phyloP scores from a whole-genome alignment of 2,797 vertebrate species.

The Bovichtus diacanthus region DNA sequence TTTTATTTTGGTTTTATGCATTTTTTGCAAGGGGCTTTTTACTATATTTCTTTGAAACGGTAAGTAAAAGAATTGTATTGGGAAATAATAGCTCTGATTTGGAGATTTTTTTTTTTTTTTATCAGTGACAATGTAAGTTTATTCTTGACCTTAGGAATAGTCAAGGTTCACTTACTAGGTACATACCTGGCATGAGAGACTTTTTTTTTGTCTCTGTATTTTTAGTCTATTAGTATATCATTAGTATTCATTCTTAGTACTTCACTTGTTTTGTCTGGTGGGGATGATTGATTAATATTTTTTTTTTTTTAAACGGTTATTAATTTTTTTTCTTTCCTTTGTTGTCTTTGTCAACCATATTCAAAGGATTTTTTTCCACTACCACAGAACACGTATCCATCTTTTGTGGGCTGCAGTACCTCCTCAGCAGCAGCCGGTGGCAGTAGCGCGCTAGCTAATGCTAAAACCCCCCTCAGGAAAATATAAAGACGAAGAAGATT shows the following conservation, averaged over 20 bases:
- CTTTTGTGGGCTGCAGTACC: slow-evolving; percentile 19
- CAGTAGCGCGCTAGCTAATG: neutral
- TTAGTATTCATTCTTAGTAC: neutral
- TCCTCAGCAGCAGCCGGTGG: slow-evolving; percentile 23
- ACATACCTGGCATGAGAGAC: no score
- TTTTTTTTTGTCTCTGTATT: no score
- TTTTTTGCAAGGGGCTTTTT: neutral
- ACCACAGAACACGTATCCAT: no score
- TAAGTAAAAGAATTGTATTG: neutral
- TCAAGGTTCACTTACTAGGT: no score
- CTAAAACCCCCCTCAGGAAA: neutral
- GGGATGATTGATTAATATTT: no score
- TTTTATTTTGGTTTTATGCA: neutral
- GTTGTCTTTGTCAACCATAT: neutral
- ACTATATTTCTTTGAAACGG: neutral
- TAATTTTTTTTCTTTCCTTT: neutral
- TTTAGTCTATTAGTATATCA: no score
- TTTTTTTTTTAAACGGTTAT: no score
- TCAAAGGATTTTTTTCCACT: no score
- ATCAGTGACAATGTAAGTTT: neutral
- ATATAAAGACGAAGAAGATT: slow-evolving; percentile 20
- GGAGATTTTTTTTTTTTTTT: neutral
- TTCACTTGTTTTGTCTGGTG: neutral
- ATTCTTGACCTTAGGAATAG: neutral
- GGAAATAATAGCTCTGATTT: neutral